phyloP scores from a whole-genome alignment of 1,140 invertebrate genomes.

The Eriocheir sinensis region DNA sequence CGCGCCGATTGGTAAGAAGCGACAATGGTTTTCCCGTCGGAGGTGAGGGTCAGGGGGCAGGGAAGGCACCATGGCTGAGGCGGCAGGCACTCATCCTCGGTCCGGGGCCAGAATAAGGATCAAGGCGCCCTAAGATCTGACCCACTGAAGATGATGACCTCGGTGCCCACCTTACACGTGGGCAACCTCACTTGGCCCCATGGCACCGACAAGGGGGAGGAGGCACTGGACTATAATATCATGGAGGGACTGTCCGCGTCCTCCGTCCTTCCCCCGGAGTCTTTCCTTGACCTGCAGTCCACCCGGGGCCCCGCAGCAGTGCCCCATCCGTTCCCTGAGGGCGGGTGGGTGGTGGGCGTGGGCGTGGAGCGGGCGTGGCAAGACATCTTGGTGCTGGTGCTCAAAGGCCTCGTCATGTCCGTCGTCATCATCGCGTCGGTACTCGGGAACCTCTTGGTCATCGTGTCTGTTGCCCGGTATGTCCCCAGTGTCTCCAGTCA shows the following conservation, averaged over 20 bases:
- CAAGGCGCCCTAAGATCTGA: neutral
- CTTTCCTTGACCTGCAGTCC: neutral
- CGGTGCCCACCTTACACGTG: neutral
- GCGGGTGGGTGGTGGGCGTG: constrained; percentile 59
- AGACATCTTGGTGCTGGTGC: constrained; percentile 84
- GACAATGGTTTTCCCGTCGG: neutral
- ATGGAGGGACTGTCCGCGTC: neutral
- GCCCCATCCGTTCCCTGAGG: neutral
- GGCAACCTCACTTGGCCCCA: neutral
- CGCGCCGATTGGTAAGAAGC: neutral
- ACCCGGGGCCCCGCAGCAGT: neutral
- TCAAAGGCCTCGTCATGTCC: constrained; percentile 90
- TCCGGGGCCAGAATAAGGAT: neutral
- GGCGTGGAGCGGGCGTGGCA: constrained; percentile 65
- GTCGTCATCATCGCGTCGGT: constrained; percentile 93
- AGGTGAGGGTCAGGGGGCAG: neutral
- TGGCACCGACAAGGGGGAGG: neutral
- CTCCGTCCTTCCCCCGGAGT: neutral
- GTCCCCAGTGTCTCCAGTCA: neutral
- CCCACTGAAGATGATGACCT: constrained; percentile 47
- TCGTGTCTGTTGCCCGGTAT: constrained; percentile 88
- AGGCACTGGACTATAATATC: neutral
- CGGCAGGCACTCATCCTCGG: neutral
- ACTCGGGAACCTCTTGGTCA: constrained; percentile 93
- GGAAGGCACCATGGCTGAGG: neutral